These are phyloP conservation scores for Ostrea denselamellosa DNA, from an alignment of 1,140 invertebrate species.

Conservation along the genomic window DNA sequence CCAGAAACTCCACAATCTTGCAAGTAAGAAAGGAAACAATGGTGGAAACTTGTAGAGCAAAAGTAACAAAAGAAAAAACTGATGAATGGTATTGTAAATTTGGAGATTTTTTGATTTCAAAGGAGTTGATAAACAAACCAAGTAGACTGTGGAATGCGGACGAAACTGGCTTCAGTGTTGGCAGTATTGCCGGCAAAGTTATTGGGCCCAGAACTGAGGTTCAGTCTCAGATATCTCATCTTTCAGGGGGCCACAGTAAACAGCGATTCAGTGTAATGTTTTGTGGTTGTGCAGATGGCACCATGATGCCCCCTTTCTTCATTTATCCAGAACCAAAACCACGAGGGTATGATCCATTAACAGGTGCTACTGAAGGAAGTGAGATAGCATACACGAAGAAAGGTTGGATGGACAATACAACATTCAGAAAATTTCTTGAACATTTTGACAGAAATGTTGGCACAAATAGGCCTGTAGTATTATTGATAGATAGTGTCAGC, in stretches of 20 bases:
- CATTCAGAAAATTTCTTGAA: slow-evolving; percentile 53
- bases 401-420: slow-evolving; percentile 44
- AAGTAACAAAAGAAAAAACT: background rate
- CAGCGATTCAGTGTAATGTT: slow-evolving; percentile 41
- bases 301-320: slow-evolving; percentile 52
- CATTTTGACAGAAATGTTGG: slow-evolving; percentile 54
- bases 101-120: slow-evolving; percentile 37
- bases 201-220: slow-evolving; percentile 43
- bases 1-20: background rate
- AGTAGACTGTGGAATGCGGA: slow-evolving; percentile 57
- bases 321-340: slow-evolving; percentile 53
- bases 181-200: slow-evolving; percentile 49
- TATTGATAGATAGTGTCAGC: slow-evolving; percentile 55
- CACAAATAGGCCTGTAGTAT: slow-evolving; percentile 50
- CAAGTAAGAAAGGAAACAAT: slow-evolving; percentile 10
- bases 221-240: slow-evolving; percentile 13
- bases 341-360: slow-evolving; percentile 54
- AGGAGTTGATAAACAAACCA: slow-evolving; percentile 49
- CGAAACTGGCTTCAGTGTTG: slow-evolving; percentile 56
- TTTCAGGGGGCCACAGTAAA: slow-evolving; percentile 44
- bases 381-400: slow-evolving; percentile 52
- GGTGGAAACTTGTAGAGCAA: background rate
- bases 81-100: slow-evolving; percentile 1
- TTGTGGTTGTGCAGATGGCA: slow-evolving; percentile 48
- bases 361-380: slow-evolving; percentile 44